A percentile compares a stretch with the other conserved stretches of the same genome.
Conservation (phyloP, 2,113 vertebrate species). For the Periophthalmus modestus region DNA sequence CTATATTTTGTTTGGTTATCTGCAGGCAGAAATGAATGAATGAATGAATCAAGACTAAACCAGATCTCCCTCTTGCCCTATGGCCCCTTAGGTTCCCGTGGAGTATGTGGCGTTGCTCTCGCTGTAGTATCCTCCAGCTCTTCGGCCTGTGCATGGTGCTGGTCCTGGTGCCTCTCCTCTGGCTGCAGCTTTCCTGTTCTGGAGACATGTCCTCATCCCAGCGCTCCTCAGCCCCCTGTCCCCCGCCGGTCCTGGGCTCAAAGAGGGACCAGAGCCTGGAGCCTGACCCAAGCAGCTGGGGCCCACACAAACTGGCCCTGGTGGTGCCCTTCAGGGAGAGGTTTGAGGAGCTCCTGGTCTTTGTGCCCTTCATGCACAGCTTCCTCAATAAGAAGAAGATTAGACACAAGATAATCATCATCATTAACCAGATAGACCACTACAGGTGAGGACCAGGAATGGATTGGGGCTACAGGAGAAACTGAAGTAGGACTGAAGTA, state of each 20-base stretch:
- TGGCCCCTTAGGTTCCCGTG: background rate
- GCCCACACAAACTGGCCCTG: constrained; percentile 89
- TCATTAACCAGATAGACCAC: constrained; percentile 97
- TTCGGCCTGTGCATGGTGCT: constrained; percentile 83
- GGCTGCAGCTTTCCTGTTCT: constrained; percentile 94
- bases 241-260: constrained; percentile 20
- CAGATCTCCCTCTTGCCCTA: too few species aligned
- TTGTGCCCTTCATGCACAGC: constrained; percentile 91
- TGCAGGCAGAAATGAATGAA: background rate
- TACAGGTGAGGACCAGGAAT: constrained; percentile 81
- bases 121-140: constrained; percentile 77
- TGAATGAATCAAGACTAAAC: background rate
- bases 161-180: constrained; percentile 86
- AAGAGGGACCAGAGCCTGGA: constrained; percentile 33
- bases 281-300: constrained; percentile 83
- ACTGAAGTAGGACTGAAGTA: too few species aligned
- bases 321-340: constrained; percentile 94
- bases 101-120: constrained; percentile 66
- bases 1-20: too few species aligned
- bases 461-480: background rate
- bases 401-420: constrained; percentile 87
- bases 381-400: constrained; percentile 92
- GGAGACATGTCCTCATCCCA: constrained; percentile 74
- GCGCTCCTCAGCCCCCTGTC: constrained; percentile 65
- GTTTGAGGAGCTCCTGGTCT: constrained; percentile 93